These are phyloP conservation scores for Pomatorhinus ruficollis DNA, from an alignment of 2,113 vertebrate species.

Conservation along the genomic window DNA sequence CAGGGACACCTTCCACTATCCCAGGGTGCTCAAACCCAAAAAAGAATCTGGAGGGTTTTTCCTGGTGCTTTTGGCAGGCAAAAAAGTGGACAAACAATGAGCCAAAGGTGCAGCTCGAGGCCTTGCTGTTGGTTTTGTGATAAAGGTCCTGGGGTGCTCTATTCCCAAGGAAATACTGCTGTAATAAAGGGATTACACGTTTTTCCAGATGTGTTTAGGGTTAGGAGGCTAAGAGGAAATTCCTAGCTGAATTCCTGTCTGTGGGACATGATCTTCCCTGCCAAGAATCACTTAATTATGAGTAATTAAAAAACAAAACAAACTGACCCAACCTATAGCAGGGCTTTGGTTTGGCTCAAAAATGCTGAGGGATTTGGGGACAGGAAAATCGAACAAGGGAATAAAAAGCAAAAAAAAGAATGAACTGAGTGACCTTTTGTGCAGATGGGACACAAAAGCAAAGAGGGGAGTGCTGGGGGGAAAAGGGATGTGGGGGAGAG, in stretches of 20 bases:
- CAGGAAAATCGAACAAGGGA: background rate
- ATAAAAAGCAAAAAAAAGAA: background rate
- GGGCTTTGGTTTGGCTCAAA: constrained; percentile 1
- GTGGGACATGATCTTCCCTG: constrained; percentile 10
- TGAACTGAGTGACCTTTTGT: background rate
- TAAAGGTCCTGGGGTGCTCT: background rate
- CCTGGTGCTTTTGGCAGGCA: background rate
- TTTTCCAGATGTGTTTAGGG: constrained; percentile 15
- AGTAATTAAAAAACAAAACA: constrained; percentile 1
- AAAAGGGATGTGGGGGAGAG: background rate
- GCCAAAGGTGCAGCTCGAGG: background rate
- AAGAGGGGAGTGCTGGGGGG: background rate
- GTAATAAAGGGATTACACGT: background rate
- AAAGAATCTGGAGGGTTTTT: background rate
- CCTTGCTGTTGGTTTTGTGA: background rate
- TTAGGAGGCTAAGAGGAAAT: constrained; percentile 40
- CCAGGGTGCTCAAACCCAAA: background rate
- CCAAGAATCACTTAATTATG: constrained; percentile 55
- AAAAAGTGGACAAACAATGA: background rate
- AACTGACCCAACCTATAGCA: background rate
- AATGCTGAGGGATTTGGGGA: background rate
- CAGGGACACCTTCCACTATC: background rate
- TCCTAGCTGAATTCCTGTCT: constrained; percentile 39
- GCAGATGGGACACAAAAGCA: rapidly evolving
- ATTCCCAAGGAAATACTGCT: background rate